Evolutionary conservation across 2,888 invertebrate genomes (phyloP).

Genomic region (Plusia festucae): DNA sequence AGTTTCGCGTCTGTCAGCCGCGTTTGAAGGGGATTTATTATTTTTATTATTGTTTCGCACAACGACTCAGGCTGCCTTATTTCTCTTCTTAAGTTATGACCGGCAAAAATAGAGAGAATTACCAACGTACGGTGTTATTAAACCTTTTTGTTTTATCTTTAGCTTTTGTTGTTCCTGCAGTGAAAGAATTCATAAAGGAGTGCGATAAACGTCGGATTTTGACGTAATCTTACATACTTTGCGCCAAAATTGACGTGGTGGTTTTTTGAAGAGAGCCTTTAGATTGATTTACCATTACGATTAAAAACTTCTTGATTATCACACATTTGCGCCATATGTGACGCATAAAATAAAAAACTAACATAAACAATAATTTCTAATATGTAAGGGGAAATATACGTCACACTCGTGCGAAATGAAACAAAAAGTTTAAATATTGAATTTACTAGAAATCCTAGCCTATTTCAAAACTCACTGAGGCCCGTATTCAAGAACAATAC

Average conservation of each 20-base stretch:
- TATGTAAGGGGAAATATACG: no score
- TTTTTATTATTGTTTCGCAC: conserved; percentile 87
- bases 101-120: conserved; percentile 67
- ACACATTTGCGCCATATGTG: no score
- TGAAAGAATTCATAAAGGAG: conserved; percentile 55
- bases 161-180: conserved; percentile 60
- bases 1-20: conserved; percentile 87
- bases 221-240: conserved; percentile 47
- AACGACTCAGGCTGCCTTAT: conserved; percentile 75
- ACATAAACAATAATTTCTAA: no score
- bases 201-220: conserved; percentile 52
- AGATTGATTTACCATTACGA: conserved; percentile 17
- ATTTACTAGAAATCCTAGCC: not conserved
- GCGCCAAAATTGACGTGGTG: conserved; percentile 31
- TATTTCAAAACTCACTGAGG: not conserved
- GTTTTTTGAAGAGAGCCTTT: conserved; percentile 24
- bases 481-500: no score
- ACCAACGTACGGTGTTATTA: conserved; percentile 67
- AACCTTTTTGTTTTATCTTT: conserved; percentile 67
- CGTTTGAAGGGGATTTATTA: conserved; percentile 88
- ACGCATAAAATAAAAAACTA: no score
- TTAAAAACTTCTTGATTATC: no score
- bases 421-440: not conserved
- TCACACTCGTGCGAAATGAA: no score
- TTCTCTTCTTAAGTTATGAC: conserved; percentile 76